Evolutionary conservation across 53 echinoderm and acorn worm genomes (phyloP), one percentile per base, ranked within the genome.

Genomic region (Henricia sp.): DNA sequence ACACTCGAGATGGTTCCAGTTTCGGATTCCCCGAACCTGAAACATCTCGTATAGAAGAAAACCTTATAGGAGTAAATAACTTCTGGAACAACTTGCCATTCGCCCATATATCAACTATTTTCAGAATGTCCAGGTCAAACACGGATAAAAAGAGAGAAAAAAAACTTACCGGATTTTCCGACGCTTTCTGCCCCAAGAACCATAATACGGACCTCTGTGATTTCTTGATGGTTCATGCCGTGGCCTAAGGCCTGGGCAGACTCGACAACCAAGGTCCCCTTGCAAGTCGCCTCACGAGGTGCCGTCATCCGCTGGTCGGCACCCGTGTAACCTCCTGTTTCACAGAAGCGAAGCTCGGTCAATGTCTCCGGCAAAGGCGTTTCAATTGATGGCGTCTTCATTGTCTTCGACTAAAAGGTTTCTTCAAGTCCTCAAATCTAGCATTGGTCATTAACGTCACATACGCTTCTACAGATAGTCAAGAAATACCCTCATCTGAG

Each of bases 101-200:
- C n/a, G n/a, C n/a, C n/a, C n/a, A n/a, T n/a, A n/a, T n/a, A n/a
- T n/a, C n/a, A n/a, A n/a, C n/a, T n/a, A n/a, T n/a, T n/a, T n/a
- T n/a, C n/a, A n/a, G n/a, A n/a, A n/a, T n/a, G n/a, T n/a, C n/a
- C n/a, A n/a, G n/a, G n/a, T n/a, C n/a, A n/a, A n/a, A n/a, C n/a
- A n/a, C n/a, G n/a, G n/a, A n/a, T n/a, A n/a, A n/a, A n/a, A n/a
- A n/a, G n/a, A n/a, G n/a, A n/a, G n/a, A n/a, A n/a, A n/a, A n/a
- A n/a, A 44, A 19, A 63, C 77, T 84, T 59, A 89, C 89, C 89
- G 23, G 89, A 89, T 55, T 89, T 89, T 3, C 89, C 89, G 36
- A 89, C 89, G 70, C 84, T 84, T 60, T 84, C 84, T 12, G 89
- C 89, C 53, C 89, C 89, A 1, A 89, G 77, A 0, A 89, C 89